These are phyloP conservation scores for Psettodes erumei DNA, from an alignment of 2,113 vertebrate species.

Conservation along the genomic window DNA sequence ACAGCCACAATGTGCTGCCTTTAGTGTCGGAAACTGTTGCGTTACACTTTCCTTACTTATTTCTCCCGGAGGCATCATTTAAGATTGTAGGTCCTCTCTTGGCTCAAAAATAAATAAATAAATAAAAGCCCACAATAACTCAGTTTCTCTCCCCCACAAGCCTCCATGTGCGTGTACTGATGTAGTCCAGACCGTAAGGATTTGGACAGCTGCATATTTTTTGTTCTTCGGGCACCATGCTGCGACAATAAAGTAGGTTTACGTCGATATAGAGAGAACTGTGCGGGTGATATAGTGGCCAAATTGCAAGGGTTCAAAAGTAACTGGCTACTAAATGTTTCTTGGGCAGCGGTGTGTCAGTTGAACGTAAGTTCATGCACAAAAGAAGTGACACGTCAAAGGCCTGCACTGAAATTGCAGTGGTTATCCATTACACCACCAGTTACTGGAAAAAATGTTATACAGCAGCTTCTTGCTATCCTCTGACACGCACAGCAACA, in stretches of 20 bases:
- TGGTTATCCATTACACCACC: background rate
- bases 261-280: no score
- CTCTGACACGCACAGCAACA: background rate
- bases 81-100: background rate
- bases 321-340: background rate
- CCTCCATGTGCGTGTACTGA: no score
- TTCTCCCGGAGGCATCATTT: background rate
- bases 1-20: background rate
- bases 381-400: background rate
- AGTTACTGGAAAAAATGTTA: background rate
- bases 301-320: background rate
- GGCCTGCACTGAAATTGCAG: background rate
- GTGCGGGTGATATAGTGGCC: background rate
- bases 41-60: background rate
- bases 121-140: background rate
- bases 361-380: background rate
- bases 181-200: no score
- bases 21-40: background rate
- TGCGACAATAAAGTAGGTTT: no score
- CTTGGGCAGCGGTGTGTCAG: background rate
- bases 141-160: background rate
- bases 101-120: background rate
- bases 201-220: no score
- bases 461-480: background rate
- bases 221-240: no score